Conservation (phyloP, 2,113 vertebrate species). For the Azemiops feae region DNA sequence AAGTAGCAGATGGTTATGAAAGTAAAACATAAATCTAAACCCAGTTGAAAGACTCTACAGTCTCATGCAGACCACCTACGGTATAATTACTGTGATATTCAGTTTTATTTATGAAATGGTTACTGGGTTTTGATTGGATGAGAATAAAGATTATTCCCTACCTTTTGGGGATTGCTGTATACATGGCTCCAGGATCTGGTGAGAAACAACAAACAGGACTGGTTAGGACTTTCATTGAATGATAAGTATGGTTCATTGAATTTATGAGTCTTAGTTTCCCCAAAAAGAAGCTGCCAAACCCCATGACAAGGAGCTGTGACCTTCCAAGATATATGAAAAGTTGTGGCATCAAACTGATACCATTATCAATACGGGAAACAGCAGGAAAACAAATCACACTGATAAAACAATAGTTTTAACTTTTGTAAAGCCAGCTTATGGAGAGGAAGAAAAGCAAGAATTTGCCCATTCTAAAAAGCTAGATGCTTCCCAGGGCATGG, state of each 20-base stretch:
- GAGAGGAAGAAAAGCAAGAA: background rate
- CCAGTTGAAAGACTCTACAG: background rate
- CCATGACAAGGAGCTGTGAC: background rate
- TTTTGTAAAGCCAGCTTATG: background rate
- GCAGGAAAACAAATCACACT: background rate
- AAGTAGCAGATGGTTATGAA: background rate
- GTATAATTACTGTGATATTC: background rate
- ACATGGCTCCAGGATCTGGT: conserved; percentile 53
- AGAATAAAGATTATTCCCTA: conserved; percentile 19
- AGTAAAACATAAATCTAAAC: background rate
- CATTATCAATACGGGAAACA: background rate
- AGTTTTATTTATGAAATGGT: background rate
- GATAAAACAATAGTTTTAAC: background rate
- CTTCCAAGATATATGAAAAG: background rate
- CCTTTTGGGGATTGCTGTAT: conserved; percentile 54
- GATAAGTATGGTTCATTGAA: background rate
- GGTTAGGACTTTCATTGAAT: background rate
- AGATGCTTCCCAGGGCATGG: background rate
- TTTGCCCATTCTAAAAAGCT: background rate
- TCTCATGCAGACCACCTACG: background rate
- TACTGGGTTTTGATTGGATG: background rate
- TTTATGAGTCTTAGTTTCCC: background rate
- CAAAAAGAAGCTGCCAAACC: background rate
- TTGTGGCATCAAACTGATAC: background rate
- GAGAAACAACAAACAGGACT: background rate